These are phyloP conservation scores for Lordiphosa collinella DNA, from an alignment of 1,140 invertebrate species.

Conservation along the genomic window DNA sequence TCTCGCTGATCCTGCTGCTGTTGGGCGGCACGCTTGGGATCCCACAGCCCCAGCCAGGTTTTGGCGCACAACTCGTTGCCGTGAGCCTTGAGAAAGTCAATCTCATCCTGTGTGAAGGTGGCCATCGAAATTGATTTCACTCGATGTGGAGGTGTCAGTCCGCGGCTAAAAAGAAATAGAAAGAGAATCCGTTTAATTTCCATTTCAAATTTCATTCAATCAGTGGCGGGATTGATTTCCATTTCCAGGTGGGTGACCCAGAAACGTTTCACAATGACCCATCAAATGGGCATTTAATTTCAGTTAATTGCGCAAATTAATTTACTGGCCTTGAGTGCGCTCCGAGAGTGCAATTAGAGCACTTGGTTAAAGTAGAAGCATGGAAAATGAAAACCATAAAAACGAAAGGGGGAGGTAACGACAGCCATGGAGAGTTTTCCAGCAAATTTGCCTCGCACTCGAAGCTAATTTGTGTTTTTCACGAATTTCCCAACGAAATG, in stretches of 20 bases:
- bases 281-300: constrained; percentile 69
- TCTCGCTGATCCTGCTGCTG: constrained; percentile 88
- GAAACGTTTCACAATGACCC: constrained; percentile 37
- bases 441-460: constrained; percentile 53
- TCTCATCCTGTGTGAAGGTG: constrained; percentile 96
- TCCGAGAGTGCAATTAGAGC: constrained; percentile 45
- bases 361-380: constrained; percentile 16
- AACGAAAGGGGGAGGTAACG: constrained; percentile 14
- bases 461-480: constrained; percentile 71
- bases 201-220: neutral
- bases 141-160: constrained; percentile 96
- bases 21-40: constrained; percentile 84
- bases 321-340: constrained; percentile 57
- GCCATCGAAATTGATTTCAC: constrained; percentile 99
- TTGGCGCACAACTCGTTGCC: constrained; percentile 96
- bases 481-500: constrained; percentile 72
- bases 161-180: constrained; percentile 86
- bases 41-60: constrained; percentile 94
- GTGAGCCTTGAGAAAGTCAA: constrained; percentile 92
- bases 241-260: constrained; percentile 27
- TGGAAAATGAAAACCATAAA: constrained; percentile 62
- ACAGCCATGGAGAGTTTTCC: constrained; percentile 38
- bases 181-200: neutral
- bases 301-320: constrained; percentile 71
- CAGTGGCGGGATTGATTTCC: too few species aligned